Conservation (phyloP, 2,888 invertebrate genomes). For the Drosophila ezoana region DNA sequence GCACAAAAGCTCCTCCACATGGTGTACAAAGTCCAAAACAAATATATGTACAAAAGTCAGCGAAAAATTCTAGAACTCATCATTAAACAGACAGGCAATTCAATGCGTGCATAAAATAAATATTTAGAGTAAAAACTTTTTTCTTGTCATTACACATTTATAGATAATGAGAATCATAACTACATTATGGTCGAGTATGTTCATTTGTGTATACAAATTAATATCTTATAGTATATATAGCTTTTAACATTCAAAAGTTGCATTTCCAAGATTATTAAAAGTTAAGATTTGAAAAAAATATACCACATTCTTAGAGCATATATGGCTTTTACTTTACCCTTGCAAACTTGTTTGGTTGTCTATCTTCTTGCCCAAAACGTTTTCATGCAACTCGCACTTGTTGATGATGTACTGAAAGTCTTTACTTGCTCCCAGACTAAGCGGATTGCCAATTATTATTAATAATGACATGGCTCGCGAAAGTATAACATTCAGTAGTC, state of each 20-base stretch:
- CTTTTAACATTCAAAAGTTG: too few species aligned
- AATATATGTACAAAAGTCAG: slow-evolving; percentile 35
- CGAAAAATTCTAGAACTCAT: neutral
- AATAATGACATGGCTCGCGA: slow-evolving; percentile 87
- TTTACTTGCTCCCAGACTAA: slow-evolving; percentile 72
- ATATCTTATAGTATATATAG: too few species aligned
- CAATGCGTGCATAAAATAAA: too few species aligned
- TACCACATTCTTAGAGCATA: too few species aligned
- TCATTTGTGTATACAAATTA: too few species aligned
- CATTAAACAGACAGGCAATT: neutral
- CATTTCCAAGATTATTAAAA: too few species aligned
- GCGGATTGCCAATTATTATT: slow-evolving; percentile 86
- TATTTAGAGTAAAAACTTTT: too few species aligned
- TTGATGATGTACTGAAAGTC: slow-evolving; percentile 69
- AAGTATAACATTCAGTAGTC: slow-evolving; percentile 87
- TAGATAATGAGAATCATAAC: too few species aligned
- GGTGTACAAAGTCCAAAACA: slow-evolving; percentile 20
- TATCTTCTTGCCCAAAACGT: slow-evolving; percentile 5
- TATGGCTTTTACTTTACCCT: neutral
- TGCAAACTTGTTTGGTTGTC: neutral
- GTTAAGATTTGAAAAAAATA: too few species aligned
- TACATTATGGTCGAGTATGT: too few species aligned
- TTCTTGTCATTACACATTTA: neutral
- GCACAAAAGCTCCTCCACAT: slow-evolving; percentile 58
- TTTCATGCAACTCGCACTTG: slow-evolving; percentile 45